Percentiles rank a stretch among this genome's conserved stretches.
Evolutionary conservation across 2,797 vertebrate species (phyloP).

Genomic region (Strix occidentalis): DNA sequence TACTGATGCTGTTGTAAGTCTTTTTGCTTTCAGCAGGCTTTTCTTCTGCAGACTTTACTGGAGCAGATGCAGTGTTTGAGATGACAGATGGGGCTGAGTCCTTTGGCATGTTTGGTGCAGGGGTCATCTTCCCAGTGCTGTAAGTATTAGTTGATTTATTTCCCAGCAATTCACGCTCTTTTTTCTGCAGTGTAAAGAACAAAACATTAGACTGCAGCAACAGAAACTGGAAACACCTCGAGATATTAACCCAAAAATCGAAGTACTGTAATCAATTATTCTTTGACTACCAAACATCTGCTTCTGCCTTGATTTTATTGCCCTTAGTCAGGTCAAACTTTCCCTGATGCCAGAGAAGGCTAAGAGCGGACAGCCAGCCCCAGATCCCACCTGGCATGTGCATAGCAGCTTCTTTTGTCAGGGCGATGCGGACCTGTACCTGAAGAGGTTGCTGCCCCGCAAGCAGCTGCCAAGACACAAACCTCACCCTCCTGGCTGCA

Average conservation of each 20-base stretch:
- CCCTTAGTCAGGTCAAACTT: background rate
- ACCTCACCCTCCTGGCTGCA: background rate
- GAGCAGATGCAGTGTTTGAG: constrained; percentile 83
- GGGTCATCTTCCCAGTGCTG: constrained; percentile 84
- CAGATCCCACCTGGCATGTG: background rate
- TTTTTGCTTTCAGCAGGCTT: constrained; percentile 92
- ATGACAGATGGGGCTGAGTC: constrained; percentile 87
- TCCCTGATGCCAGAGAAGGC: background rate
- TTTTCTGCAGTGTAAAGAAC: constrained; percentile 82
- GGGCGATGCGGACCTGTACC: background rate
- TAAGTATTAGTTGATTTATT: constrained; percentile 91
- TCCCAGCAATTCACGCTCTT: constrained; percentile 86
- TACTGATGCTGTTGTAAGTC: constrained; percentile 98
- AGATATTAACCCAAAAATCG: background rate
- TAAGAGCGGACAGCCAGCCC: background rate
- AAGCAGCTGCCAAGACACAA: background rate
- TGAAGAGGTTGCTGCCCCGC: background rate
- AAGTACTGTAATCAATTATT: background rate
- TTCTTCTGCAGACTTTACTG: constrained; percentile 84
- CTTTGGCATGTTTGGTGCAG: constrained; percentile 89
- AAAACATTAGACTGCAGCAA: background rate
- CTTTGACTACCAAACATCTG: background rate
- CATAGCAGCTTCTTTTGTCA: background rate
- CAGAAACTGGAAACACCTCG: background rate
- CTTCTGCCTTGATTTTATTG: background rate